These are phyloP conservation scores for Accipiter badius DNA, from an alignment of 2,797 vertebrate species.

Conservation along the genomic window DNA sequence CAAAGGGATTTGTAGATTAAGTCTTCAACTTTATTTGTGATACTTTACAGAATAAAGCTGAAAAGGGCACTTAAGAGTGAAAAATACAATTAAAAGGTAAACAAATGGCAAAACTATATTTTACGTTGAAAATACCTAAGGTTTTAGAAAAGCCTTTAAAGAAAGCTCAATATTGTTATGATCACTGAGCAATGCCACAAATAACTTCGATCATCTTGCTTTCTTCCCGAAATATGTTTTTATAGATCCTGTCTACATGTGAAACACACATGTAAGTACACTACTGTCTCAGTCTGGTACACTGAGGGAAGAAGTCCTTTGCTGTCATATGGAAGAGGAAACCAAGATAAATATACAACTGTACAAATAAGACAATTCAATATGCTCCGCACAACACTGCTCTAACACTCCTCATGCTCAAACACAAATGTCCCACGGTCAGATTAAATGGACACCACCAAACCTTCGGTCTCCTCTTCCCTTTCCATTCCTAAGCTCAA, in stretches of 20 bases:
- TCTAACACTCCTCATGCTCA: not conserved
- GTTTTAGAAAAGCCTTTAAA: not conserved
- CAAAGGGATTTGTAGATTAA: slow-evolving; percentile 32
- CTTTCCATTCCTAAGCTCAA: not conserved
- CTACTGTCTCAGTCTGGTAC: not conserved
- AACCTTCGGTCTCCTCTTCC: not conserved
- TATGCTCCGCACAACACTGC: not conserved
- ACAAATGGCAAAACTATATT: not conserved
- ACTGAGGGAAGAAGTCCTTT: not conserved
- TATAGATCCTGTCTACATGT: not conserved
- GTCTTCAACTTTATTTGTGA: not conserved
- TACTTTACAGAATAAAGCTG: not conserved
- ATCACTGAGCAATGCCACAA: not conserved
- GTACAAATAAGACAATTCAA: not conserved
- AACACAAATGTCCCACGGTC: not conserved
- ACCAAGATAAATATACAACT: not conserved
- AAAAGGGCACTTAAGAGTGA: not conserved
- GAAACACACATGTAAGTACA: not conserved
- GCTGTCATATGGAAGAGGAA: not conserved
- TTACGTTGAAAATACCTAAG: not conserved
- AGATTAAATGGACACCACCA: not conserved
- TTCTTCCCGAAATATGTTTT: not conserved
- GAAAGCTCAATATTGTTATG: not conserved
- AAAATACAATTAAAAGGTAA: not conserved
- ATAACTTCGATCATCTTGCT: not conserved